phyloP scores from a whole-genome alignment of 1,140 invertebrate species.

The Thaumatotibia leucotreta region DNA sequence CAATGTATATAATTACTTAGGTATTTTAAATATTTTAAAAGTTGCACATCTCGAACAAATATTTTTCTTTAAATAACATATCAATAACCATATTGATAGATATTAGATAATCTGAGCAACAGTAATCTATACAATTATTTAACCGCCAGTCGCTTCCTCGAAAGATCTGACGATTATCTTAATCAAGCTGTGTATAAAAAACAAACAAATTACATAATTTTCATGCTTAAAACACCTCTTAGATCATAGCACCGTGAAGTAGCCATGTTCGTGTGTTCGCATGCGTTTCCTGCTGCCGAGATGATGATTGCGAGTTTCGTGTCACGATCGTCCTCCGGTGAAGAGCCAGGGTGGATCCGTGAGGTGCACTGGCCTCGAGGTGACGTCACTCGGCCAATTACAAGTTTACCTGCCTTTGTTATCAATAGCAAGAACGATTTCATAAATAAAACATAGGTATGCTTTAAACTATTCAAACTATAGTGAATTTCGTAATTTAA shows the following conservation, averaged over 20 bases:
- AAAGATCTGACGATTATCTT: not conserved
- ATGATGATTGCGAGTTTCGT: slow-evolving; percentile 21
- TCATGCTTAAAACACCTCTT: not conserved
- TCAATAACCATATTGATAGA: not conserved
- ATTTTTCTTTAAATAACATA: no score
- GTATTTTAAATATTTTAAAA: no score
- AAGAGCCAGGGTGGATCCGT: slow-evolving; percentile 20
- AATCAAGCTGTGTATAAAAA: not conserved
- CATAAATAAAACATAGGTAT: slow-evolving; percentile 1
- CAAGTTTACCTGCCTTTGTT: slow-evolving; percentile 15
- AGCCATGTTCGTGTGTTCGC: slow-evolving; percentile 7
- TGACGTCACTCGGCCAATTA: slow-evolving; percentile 25
- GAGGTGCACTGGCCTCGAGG: slow-evolving; percentile 34
- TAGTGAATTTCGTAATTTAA: no score
- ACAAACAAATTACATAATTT: slow-evolving; percentile 9
- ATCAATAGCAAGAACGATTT: slow-evolving; percentile 5
- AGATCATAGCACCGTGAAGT: slow-evolving; percentile 2
- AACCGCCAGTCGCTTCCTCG: not conserved
- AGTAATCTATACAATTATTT: not conserved
- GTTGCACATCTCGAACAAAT: no score
- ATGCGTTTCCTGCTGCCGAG: slow-evolving; percentile 30
- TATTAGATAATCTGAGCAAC: not conserved
- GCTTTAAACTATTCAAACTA: not conserved
- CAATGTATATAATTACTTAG: no score
- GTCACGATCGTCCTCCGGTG: slow-evolving; percentile 31